Conservation (phyloP, 2,797 vertebrate species). For the Anguilla marmorata region DNA sequence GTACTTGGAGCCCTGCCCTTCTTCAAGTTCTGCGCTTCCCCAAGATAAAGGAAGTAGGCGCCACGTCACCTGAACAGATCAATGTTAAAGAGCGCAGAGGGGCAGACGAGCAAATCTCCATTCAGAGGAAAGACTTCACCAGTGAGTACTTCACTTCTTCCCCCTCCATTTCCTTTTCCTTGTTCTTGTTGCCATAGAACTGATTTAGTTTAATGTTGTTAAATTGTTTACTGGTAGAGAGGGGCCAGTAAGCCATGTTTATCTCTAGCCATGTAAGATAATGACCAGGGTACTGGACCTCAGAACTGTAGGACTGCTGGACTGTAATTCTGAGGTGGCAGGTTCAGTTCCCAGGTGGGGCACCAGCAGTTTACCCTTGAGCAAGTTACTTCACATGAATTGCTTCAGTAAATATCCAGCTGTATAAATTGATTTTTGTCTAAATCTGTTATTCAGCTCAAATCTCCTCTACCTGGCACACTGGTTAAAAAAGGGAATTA, state of each 20-base stretch:
- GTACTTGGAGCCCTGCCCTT: slow-evolving; percentile 53
- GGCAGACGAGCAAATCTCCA: slow-evolving; percentile 73
- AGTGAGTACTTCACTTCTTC: slow-evolving; percentile 67
- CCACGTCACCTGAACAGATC: slow-evolving; percentile 57
- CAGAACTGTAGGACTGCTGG: too few relatives aligned
- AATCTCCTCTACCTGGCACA: background rate
- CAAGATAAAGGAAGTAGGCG: slow-evolving; percentile 60
- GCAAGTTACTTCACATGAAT: background rate
- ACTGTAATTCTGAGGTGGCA: background rate
- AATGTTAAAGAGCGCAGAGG: slow-evolving; percentile 76
- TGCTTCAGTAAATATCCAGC: background rate
- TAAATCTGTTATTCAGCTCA: background rate
- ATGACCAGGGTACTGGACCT: too few relatives aligned
- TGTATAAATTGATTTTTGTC: background rate
- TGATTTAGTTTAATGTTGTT: background rate
- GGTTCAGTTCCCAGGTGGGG: background rate
- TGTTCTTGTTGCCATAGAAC: background rate
- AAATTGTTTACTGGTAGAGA: background rate
- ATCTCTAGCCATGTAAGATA: too few relatives aligned
- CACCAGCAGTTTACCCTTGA: background rate
- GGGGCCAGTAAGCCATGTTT: background rate
- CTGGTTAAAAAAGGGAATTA: background rate
- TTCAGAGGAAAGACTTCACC: slow-evolving; percentile 81
- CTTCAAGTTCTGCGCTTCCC: slow-evolving; percentile 65
- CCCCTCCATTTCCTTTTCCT: background rate